These are phyloP conservation scores for Scleropages formosus DNA, from an alignment of 2,797 vertebrate species.

Conservation along the genomic window DNA sequence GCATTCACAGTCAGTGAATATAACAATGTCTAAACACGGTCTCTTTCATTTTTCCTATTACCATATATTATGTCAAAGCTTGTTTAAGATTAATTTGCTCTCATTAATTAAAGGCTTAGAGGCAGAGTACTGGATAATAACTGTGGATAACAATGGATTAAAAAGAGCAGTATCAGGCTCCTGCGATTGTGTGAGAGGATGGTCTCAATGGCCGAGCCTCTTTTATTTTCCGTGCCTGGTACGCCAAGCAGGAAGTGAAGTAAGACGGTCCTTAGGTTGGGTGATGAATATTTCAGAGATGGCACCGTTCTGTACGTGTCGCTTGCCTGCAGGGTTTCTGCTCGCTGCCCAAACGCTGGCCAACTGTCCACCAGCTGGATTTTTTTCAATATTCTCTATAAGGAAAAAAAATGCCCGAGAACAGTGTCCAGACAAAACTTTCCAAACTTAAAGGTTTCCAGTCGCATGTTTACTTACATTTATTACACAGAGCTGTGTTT, in stretches of 20 bases:
- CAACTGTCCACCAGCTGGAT: too few species aligned
- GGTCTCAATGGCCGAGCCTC: constrained; percentile 46
- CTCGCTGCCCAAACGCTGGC: not conserved
- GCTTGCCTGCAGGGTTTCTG: not conserved
- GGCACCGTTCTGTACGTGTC: constrained; percentile 37
- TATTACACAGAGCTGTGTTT: too few species aligned
- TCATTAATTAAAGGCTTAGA: not conserved
- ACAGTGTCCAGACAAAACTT: too few species aligned
- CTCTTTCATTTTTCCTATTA: not conserved
- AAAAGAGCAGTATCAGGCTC: not conserved
- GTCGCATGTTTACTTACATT: too few species aligned
- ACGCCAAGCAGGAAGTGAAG: constrained; percentile 33
- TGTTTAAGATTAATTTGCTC: not conserved
- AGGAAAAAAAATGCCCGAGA: too few species aligned
- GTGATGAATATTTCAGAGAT: constrained; percentile 60
- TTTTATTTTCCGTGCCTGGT: constrained; percentile 50
- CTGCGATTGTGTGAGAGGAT: constrained; percentile 6
- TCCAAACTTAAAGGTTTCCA: too few species aligned
- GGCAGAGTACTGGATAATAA: not conserved
- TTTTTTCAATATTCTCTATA: too few species aligned
- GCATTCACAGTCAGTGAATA: too few species aligned
- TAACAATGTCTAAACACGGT: not conserved
- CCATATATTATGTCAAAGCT: too few species aligned
- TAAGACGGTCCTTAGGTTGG: constrained; percentile 45
- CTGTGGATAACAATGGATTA: not conserved